Evolutionary conservation across 2,888 invertebrate species (phyloP), one percentile per base, ranked within the genome.

Genomic region (Leptarthrus brevirostris): DNA sequence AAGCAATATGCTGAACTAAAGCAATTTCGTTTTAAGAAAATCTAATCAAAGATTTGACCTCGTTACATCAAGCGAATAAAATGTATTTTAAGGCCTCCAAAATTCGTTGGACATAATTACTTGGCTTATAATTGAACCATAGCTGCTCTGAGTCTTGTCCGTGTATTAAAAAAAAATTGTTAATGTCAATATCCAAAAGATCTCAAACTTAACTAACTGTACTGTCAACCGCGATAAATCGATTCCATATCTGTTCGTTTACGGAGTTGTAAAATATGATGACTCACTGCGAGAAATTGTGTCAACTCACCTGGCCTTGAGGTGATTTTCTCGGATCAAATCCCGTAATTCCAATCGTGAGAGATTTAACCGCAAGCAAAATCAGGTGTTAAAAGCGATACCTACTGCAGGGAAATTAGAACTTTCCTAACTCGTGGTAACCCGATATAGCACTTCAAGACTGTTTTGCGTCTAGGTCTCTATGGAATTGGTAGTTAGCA

Each of bases 331-430:
- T 64, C 47, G 20, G 14, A 44, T 4, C 16, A 18, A 22, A 24
- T 22, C 64, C 44, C 44, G 14, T 20, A 64, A 64, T 64, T 64
- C 26, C 44, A 24, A 64, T 16, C 26, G 44, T 44, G 64, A 64
- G 64, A 64, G 64, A 36, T 64, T 64, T 47, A 64, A 47, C 64
- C 64, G 44, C 64, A 64, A 64, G 47, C 22, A 64, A 44, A 47
- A 44, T 64, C 64, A 64, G 64, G 64, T 64, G 64, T 64, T 36
- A 47, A 64, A 64, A 2, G 44, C 24, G 64, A 64, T 44, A 47
- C 24, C 64, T n/a, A 16, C 40, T 34, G 64, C 14, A 24, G 24
- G 44, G 26, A 64, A 64, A 64, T 47, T 44, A 64, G 64, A 64
- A 64, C 24, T 64, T 40, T 26, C 64, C 26, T 44, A 64, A 24